Conservation (phyloP, 2,113 vertebrate genomes). For the Oostethus manadensis region DNA sequence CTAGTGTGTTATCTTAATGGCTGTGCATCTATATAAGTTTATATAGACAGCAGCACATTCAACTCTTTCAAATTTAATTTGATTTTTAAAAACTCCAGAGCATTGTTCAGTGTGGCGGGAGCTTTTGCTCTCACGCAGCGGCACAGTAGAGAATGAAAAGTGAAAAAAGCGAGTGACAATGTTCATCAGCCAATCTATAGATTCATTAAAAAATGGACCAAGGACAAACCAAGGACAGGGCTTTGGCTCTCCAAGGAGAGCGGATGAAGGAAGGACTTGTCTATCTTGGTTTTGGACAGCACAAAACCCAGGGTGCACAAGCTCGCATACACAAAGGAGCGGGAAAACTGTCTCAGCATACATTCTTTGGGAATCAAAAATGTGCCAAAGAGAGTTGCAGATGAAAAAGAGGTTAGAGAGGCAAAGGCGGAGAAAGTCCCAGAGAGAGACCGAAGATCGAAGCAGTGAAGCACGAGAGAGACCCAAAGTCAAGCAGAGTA, state of each 20-base stretch:
- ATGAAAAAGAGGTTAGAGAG: conserved; percentile 63
- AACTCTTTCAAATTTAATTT: neutral
- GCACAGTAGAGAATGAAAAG: conserved; percentile 4
- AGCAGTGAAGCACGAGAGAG: conserved; percentile 23
- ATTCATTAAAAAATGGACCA: conserved; percentile 71
- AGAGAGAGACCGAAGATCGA: conserved; percentile 41
- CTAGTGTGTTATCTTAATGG: neutral
- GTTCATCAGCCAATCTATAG: conserved; percentile 59
- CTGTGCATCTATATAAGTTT: no score
- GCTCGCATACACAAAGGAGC: conserved; percentile 1
- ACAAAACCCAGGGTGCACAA: conserved; percentile 7
- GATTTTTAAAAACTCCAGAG: neutral
- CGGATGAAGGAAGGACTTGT: conserved; percentile 36
- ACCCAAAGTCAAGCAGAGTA: conserved; percentile 8
- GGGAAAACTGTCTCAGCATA: conserved; percentile 25
- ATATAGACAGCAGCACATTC: neutral
- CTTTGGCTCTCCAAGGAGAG: conserved; percentile 38
- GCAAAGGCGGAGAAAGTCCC: conserved; percentile 50
- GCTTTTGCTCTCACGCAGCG: neutral
- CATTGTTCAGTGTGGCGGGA: neutral
- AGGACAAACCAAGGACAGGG: conserved; percentile 60
- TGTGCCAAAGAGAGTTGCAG: conserved; percentile 56
- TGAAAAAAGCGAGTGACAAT: conserved; percentile 56
- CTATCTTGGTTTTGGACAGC: conserved; percentile 54
- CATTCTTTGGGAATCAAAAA: conserved; percentile 26